Conservation (phyloP, 2,888 invertebrate species). For the Apodemia zela region DNA sequence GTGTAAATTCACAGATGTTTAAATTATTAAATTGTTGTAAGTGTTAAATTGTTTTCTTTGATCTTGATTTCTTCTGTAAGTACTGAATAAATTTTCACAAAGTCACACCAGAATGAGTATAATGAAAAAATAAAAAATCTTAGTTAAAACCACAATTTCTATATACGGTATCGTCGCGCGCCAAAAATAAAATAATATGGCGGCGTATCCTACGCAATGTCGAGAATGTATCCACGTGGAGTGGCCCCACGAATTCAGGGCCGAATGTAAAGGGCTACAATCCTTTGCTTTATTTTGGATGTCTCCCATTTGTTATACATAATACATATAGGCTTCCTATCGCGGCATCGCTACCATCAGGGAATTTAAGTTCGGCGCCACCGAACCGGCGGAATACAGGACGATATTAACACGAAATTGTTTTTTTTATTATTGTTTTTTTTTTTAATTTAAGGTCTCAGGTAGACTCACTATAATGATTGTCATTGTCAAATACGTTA, state of each 20-base stretch:
- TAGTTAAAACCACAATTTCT: neutral
- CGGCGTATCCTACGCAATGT: constrained; percentile 58
- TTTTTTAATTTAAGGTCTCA: too few relatives aligned
- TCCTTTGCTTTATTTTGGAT: constrained; percentile 71
- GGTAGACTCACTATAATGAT: too few relatives aligned
- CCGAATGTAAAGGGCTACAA: constrained; percentile 51
- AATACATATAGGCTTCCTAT: constrained; percentile 73
- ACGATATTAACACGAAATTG: constrained; percentile 35
- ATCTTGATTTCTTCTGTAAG: too few relatives aligned
- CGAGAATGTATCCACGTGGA: constrained; percentile 68
- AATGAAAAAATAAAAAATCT: neutral
- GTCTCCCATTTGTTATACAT: constrained; percentile 80
- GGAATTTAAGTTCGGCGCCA: constrained; percentile 76
- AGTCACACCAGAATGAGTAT: too few relatives aligned
- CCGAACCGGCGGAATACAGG: constrained; percentile 56
- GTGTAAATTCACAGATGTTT: too few relatives aligned
- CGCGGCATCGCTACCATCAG: constrained; percentile 69
- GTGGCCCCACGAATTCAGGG: constrained; percentile 56
- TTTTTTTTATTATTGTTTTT: neutral
- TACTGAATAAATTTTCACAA: too few relatives aligned
- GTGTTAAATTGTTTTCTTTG: too few relatives aligned
- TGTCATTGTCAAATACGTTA: too few relatives aligned
- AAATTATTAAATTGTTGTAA: too few relatives aligned
- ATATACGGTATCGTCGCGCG: constrained; percentile 42
- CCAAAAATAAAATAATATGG: constrained; percentile 56